Conservation (phyloP, 2,797 vertebrate species). For the Buphagus erythrorhynchus region DNA sequence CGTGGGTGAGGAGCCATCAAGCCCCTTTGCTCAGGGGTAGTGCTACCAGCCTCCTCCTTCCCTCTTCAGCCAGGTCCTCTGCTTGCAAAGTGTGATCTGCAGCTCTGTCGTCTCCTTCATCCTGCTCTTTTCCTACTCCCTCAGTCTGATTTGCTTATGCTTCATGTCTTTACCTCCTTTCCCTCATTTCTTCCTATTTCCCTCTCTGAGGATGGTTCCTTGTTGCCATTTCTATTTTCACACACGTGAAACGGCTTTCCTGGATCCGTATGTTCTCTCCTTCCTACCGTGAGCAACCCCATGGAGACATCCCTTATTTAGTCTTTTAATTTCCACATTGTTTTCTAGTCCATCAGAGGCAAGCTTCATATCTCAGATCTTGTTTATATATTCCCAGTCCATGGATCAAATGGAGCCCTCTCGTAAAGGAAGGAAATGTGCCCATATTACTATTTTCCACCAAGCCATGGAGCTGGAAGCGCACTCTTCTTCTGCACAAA, state of each 20-base stretch:
- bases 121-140: not conserved
- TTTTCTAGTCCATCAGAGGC: not conserved
- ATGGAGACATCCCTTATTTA: not conserved
- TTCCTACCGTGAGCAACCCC: not conserved
- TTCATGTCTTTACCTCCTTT: not conserved
- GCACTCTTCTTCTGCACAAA: slow-evolving; percentile 6
- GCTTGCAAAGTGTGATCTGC: not conserved
- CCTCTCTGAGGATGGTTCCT: not conserved
- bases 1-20: accelerated
- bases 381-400: not conserved
- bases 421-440: slow-evolving; percentile 27
- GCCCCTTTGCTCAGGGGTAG: not conserved
- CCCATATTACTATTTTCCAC: slow-evolving; percentile 15
- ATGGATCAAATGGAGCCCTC: not conserved
- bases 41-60: not conserved
- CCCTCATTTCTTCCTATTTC: not conserved
- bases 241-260: not conserved
- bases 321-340: not conserved
- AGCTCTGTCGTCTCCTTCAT: not conserved
- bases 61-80: not conserved
- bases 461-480: not conserved
- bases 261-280: not conserved
- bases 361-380: not conserved
- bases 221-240: not conserved
- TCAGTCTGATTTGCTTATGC: not conserved